Conservation (phyloP, 2,113 vertebrate genomes). For the Aspidoscelis tigris region DNA sequence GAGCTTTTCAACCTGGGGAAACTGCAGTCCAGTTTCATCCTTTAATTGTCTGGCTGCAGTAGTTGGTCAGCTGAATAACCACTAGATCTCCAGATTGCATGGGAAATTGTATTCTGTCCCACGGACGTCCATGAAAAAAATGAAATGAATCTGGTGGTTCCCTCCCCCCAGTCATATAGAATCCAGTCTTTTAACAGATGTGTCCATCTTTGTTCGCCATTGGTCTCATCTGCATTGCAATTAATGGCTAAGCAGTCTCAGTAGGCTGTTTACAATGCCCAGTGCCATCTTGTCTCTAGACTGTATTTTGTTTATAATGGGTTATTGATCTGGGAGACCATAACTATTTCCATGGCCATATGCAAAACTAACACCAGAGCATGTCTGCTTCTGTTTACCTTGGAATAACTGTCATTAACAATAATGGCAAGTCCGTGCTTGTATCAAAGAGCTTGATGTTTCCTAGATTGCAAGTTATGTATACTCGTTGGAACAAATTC, state of each 20-base stretch:
- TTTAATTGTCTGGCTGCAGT: too few species aligned
- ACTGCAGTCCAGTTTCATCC: too few species aligned
- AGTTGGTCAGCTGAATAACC: too few species aligned
- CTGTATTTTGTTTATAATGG: conserved; percentile 12
- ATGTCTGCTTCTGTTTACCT: not conserved
- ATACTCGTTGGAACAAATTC: not conserved
- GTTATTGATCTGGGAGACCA: conserved; percentile 20
- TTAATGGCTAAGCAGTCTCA: conserved; percentile 17
- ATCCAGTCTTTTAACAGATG: not conserved
- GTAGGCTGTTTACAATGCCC: not conserved
- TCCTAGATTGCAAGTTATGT: not conserved
- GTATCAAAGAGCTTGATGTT: not conserved
- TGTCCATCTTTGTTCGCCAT: conserved; percentile 4
- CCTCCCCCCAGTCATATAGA: too few species aligned
- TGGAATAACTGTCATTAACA: not conserved
- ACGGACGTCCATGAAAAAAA: too few species aligned
- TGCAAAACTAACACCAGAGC: conserved; percentile 20
- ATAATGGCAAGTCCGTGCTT: not conserved
- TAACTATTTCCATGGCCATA: not conserved
- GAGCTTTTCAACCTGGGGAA: too few species aligned
- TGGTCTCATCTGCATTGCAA: not conserved
- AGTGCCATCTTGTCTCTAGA: not conserved
- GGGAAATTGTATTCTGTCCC: too few species aligned
- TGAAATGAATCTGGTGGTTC: too few species aligned
- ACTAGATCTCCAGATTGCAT: too few species aligned